Evolutionary conservation across 2,888 invertebrate genomes (phyloP).

Genomic region (Eristalis tenax): DNA sequence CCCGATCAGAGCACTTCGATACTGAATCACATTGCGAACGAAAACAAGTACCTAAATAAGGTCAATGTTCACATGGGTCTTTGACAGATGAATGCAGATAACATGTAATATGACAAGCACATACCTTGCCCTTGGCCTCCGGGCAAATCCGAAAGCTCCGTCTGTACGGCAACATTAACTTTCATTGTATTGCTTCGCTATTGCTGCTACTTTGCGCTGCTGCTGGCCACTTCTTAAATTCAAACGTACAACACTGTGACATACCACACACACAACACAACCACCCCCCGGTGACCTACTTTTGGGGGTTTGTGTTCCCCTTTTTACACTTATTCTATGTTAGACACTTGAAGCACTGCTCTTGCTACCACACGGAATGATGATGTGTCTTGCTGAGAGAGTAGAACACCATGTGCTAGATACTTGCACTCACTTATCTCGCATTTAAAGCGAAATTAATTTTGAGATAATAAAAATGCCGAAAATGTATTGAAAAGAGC

Average conservation of each 20-base stretch:
- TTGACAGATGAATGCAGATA: constrained; percentile 54
- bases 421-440: constrained; percentile 12
- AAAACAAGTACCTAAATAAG: constrained; percentile 32
- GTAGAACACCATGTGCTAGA: neutral
- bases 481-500: neutral
- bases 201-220: neutral
- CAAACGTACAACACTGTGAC: neutral
- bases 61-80: constrained; percentile 49
- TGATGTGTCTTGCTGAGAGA: neutral
- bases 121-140: constrained; percentile 64
- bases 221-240: neutral
- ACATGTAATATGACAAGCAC: constrained; percentile 20
- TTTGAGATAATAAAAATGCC: neutral
- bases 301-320: neutral
- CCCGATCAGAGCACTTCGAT: neutral
- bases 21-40: constrained; percentile 7
- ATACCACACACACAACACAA: neutral
- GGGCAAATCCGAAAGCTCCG: constrained; percentile 78
- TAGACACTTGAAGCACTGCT: neutral
- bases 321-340: neutral
- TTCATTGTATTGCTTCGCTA: constrained; percentile 71
- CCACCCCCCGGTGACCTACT: neutral
- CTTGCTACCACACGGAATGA: neutral
- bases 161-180: constrained; percentile 79
- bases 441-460: constrained; percentile 8